Percentiles rank a stretch among this genome's conserved stretches.
phyloP scores from a whole-genome alignment of 2,888 invertebrate genomes.

The Troides aeacus region DNA sequence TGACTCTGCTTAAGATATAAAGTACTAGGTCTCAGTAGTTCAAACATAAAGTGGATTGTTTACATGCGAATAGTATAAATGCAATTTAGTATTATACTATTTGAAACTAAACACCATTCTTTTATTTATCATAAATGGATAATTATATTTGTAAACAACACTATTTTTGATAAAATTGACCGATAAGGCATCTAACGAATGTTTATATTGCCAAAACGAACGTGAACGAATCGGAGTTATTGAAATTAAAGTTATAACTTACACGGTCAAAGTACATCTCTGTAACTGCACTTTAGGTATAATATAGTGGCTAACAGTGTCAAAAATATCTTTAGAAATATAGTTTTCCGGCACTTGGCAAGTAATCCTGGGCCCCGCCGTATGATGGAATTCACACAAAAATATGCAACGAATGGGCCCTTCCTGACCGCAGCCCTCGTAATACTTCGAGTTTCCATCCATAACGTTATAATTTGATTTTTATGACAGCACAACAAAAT shows the following conservation, averaged over 20 bases:
- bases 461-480: conserved; percentile 45
- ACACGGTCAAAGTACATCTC: conserved; percentile 89
- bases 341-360: conserved; percentile 90
- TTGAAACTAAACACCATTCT: neutral
- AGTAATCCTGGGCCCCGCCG: conserved; percentile 88
- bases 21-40: no score
- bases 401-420: conserved; percentile 89
- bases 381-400: conserved; percentile 87
- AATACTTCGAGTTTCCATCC: conserved; percentile 73
- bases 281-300: conserved; percentile 91
- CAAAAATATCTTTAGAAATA: conserved; percentile 90
- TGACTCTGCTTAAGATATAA: no score
- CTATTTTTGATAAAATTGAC: conserved; percentile 1
- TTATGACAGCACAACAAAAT: conserved; percentile 35
- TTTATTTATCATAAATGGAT: neutral
- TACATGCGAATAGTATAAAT: neutral
- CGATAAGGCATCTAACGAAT: conserved; percentile 1
- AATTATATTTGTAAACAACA: conserved; percentile 25
- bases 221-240: neutral
- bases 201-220: neutral
- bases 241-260: conserved; percentile 59
- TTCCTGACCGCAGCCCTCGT: conserved; percentile 82
- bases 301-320: conserved; percentile 89
- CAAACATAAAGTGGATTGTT: no score
- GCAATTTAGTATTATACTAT: no score